Evolutionary conservation across 2,797 vertebrate species (phyloP).

Genomic region (Poecilia velifera): DNA sequence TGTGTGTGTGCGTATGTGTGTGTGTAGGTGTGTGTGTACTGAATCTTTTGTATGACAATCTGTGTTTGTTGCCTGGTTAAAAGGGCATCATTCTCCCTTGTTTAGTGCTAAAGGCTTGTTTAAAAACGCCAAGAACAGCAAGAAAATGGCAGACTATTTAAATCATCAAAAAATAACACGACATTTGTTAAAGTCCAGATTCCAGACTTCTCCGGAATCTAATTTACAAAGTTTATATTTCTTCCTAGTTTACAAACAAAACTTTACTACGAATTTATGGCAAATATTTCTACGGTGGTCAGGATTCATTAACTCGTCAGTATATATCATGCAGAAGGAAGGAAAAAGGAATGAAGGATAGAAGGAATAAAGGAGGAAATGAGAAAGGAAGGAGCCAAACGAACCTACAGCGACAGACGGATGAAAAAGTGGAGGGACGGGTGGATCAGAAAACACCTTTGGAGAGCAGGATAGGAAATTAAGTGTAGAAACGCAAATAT

Average conservation of each 20-base stretch:
- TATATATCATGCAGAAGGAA: neutral
- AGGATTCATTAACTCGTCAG: neutral
- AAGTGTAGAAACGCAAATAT: neutral
- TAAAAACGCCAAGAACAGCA: neutral
- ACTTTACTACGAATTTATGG: neutral
- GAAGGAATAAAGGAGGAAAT: neutral
- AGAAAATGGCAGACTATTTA: neutral
- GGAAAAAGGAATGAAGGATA: neutral
- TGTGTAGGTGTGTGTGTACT: neutral
- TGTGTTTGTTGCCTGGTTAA: conserved; percentile 8
- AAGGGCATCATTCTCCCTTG: neutral
- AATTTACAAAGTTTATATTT: too few species aligned
- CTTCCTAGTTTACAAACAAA: neutral
- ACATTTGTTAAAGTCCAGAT: neutral
- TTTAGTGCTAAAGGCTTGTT: neutral
- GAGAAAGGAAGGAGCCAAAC: neutral
- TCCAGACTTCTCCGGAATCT: too few species aligned
- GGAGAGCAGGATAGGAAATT: neutral
- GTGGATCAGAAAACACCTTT: neutral
- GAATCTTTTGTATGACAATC: conserved; percentile 9
- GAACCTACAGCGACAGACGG: neutral
- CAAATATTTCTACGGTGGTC: too few species aligned
- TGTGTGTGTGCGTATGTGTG: neutral
- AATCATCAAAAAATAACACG: neutral
- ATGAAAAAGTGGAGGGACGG: neutral